Evolutionary conservation across 2,888 invertebrate species (phyloP), one percentile per base, ranked within the genome.

Genomic region (Erpobdella octoculata): DNA sequence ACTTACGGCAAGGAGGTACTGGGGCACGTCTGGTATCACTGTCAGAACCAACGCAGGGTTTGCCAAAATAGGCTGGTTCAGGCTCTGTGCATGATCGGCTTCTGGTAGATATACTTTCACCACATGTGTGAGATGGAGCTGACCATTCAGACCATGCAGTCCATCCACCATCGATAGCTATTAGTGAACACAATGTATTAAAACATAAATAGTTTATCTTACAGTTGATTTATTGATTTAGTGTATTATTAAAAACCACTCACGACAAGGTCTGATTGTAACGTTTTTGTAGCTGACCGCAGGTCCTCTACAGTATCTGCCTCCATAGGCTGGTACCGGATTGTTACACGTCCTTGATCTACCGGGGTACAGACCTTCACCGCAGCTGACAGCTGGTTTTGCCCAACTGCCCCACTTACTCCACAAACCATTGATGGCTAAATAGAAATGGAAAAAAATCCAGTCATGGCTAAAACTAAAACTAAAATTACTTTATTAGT

Each of bases 311-410:
- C 79, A 79, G 41, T 66, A 61, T 18, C 73, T 71, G 21, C 75
- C 76, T 18, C 77, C 78, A 62, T 77, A 71, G 18, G 75, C 66
- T 5, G 78, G 76, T 0, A 70, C 72, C 0, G 78, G 78, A 33
- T 72, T 46, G 74, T 72, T 53, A 70, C 75, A 76, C 25, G 46
- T 31, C 25, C 75, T 58, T 12, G 25, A 61, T 9, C 75, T 72
- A 6, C 66, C 37, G 8, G 58, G 71, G 31, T 59, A 46, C 31
- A 59, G 35, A 18, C 71, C 71, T 1, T 67, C 66, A 8, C 74
- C 75, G 35, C 75, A 75, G 8, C 73, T 71, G 31, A 72, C 72
- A 15, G 73, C 46, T 38, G 73, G 68, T 35, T 35, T 46, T 21
- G 62, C 36, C 73, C 72, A 74, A 3, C 46, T 33, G 12, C 37